phyloP scores from a whole-genome alignment of 2,888 invertebrate genomes.

The Caenorhabditis sinica region DNA sequence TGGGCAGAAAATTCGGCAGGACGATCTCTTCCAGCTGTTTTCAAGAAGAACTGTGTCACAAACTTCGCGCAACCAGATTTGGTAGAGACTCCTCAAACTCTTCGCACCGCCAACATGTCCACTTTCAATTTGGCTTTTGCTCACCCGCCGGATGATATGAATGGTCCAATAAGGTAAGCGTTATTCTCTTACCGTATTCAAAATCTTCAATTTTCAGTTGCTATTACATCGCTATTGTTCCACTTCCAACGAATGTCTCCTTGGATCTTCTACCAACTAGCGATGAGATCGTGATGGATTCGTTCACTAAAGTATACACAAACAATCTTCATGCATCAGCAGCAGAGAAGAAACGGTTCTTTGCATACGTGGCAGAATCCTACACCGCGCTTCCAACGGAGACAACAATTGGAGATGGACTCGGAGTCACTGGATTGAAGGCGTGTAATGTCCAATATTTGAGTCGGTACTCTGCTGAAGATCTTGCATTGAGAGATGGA shows the following conservation, averaged over 20 bases:
- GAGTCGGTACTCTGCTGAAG: slow-evolving; percentile 77
- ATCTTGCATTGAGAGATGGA: slow-evolving; percentile 75
- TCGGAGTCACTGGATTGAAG: slow-evolving; percentile 66
- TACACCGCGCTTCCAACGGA: slow-evolving; percentile 77
- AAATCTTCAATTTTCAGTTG: slow-evolving; percentile 76
- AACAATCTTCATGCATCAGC: slow-evolving; percentile 78
- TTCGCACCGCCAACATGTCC: slow-evolving; percentile 74
- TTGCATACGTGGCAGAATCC: slow-evolving; percentile 83
- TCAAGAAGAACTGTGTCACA: slow-evolving; percentile 78
- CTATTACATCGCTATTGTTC: slow-evolving; percentile 83
- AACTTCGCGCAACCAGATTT: slow-evolving; percentile 81
- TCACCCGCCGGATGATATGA: slow-evolving; percentile 78
- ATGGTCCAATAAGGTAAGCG: slow-evolving; percentile 80
- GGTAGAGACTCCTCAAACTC: slow-evolving; percentile 76
- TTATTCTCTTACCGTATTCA: neutral
- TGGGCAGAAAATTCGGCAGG: slow-evolving; percentile 83
- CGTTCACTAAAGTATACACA: slow-evolving; percentile 72
- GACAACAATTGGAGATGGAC: slow-evolving; percentile 82
- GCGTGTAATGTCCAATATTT: slow-evolving; percentile 80
- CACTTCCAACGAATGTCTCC: slow-evolving; percentile 79
- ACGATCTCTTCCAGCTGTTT: slow-evolving; percentile 70
- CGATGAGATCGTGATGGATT: slow-evolving; percentile 80
- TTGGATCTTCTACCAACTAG: slow-evolving; percentile 77
- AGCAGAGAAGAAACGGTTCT: slow-evolving; percentile 75
- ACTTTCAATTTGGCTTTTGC: slow-evolving; percentile 78